Base-by-base conservation (phyloP, 1,140 invertebrate species). In the Cyclina sinensis region DNA sequence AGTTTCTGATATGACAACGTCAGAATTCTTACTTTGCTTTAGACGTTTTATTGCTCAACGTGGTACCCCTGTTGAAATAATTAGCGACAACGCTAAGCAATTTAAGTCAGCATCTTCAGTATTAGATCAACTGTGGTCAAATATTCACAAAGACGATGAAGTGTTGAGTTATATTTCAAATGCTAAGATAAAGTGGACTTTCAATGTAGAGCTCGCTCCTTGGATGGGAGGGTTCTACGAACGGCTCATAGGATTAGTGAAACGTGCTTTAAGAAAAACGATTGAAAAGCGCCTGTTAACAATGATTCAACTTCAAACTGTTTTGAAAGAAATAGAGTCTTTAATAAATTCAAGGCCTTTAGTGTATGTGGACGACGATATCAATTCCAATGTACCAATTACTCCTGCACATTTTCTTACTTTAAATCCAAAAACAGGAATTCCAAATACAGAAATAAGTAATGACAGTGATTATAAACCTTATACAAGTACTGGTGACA, bases 1-100 rank as follows among this genome's bases (percentile, higher is more conserved):
- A 11, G 51, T 80, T 35, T 54, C 16, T 11, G 78, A 80, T 80
- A 80, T 80, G 78, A 14, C 78, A n/a, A n/a, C n/a, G n/a, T n/a
- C n/a, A n/a, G n/a, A n/a, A n/a, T n/a, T n/a, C n/a, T n/a, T n/a
- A n/a, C n/a, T n/a, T n/a, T n/a, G n/a, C n/a, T n/a, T 80, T 1
- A n/a, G 57, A 80, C 12, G 78, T 3, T 80, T 80, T 39, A 32
- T 80, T 27, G 11, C 78, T 16, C 51, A 59, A 32, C 35, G 78
- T 18, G 78, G 78, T 2, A 30, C n/a, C 11, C 78, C 78, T 27
- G 1, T 32, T 35, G 30, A 80, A 57, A 39, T 80, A 27, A 21
- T 80, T 46, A 59, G 78, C 35, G 78, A 80, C 43, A 80, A 80
- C 24, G 78, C 78, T 1, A 1, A 3, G 14, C 48, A 80, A 16